These are phyloP conservation scores for Fistularia tabacaria DNA, from an alignment of 2,797 vertebrate species.

Conservation along the genomic window DNA sequence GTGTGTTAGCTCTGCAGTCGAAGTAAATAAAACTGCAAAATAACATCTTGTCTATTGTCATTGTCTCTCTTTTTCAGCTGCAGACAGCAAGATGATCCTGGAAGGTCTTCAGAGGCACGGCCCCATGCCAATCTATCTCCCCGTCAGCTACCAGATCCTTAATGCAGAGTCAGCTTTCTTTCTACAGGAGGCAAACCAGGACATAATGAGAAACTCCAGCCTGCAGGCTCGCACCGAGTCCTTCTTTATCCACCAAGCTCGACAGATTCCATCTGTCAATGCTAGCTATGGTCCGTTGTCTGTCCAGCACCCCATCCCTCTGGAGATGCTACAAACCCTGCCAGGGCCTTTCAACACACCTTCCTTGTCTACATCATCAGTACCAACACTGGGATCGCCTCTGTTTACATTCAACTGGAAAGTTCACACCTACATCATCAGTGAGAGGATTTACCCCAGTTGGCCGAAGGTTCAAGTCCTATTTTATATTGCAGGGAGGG, in stretches of 20 bases:
- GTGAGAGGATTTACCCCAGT: constrained; percentile 77
- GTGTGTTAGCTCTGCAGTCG: background rate
- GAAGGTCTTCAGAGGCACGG: constrained; percentile 82
- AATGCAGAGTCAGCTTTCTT: constrained; percentile 85
- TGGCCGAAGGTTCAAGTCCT: constrained; percentile 83
- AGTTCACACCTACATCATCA: constrained; percentile 79
- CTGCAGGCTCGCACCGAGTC: constrained; percentile 84
- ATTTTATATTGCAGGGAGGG: constrained; percentile 79
- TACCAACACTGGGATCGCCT: constrained; percentile 44
- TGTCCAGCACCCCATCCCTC: constrained; percentile 80
- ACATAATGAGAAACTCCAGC: constrained; percentile 88
- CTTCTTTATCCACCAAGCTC: constrained; percentile 87
- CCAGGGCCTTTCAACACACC: constrained; percentile 68
- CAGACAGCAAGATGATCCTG: constrained; percentile 74
- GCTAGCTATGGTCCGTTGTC: constrained; percentile 89
- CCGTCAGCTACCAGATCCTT: constrained; percentile 85
- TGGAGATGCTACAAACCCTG: constrained; percentile 73
- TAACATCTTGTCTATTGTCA: constrained; percentile 18
- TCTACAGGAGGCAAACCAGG: constrained; percentile 86
- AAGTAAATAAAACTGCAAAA: constrained; percentile 6
- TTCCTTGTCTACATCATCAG: constrained; percentile 42
- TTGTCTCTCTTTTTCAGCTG: constrained; percentile 65
- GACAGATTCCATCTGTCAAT: constrained; percentile 78
- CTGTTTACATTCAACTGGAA: constrained; percentile 85
- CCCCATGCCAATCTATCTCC: constrained; percentile 86